Conservation (phyloP, 2,888 invertebrate genomes). For the Hoplodrina blanda region DNA sequence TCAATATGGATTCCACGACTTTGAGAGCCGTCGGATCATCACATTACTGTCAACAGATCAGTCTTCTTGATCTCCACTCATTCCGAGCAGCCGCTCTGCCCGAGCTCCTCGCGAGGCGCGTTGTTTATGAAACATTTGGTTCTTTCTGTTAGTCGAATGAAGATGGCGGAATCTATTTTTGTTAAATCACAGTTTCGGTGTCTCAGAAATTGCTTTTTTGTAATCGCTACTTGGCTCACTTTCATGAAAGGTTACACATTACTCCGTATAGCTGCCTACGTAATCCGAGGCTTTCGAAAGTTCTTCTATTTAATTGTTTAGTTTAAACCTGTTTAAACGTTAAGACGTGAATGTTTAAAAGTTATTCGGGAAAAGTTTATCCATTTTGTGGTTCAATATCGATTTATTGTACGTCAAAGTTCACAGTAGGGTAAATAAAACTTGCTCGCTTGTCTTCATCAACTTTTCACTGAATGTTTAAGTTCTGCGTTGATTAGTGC, state of each 20-base stretch:
- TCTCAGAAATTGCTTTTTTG: conserved; percentile 40
- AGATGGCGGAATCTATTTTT: conserved; percentile 46
- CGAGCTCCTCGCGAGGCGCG: conserved; percentile 23
- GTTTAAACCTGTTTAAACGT: not conserved
- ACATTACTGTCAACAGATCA: conserved; percentile 19
- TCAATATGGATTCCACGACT: not conserved
- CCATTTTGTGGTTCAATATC: conserved; percentile 21
- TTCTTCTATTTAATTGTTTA: conserved; percentile 13
- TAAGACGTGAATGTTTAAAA: conserved; percentile 19
- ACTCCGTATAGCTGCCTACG: not conserved
- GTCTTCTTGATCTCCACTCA: conserved; percentile 32
- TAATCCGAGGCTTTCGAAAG: not conserved
- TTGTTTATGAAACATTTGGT: conserved; percentile 42
- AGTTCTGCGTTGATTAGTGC: conserved; percentile 13
- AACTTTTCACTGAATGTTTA: conserved; percentile 11
- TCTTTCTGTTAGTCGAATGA: conserved; percentile 49
- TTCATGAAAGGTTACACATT: not conserved
- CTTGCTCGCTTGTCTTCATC: conserved; percentile 9
- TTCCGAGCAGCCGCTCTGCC: conserved; percentile 30
- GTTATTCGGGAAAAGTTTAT: conserved; percentile 30
- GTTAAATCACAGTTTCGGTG: conserved; percentile 26
- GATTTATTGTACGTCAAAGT: conserved; percentile 25
- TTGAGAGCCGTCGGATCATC: conserved; percentile 10
- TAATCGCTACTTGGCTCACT: conserved; percentile 1
- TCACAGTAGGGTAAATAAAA: conserved; percentile 21